phyloP scores from a whole-genome alignment of 2,888 invertebrate species.

The Drosophila pseudotakahashii region DNA sequence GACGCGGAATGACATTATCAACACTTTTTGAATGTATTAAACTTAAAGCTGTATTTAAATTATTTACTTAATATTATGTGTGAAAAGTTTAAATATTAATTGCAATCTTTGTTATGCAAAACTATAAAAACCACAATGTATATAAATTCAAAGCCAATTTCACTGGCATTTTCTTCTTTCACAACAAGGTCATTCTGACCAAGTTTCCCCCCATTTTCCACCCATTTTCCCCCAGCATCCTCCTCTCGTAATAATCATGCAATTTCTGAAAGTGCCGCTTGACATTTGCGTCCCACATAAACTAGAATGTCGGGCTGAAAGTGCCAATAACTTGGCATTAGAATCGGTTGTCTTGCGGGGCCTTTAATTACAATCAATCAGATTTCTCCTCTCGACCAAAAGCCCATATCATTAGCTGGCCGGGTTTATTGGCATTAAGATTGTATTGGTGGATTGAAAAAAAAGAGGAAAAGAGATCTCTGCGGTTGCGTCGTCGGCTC shows the following conservation, averaged over 20 bases:
- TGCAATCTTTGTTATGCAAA: too few species aligned
- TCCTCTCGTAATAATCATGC: conserved; percentile 3
- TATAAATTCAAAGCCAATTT: neutral
- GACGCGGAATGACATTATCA: neutral
- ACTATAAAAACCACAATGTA: neutral
- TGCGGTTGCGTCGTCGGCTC: conserved; percentile 17
- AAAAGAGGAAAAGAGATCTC: conserved; percentile 13
- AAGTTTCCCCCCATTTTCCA: conserved; percentile 4
- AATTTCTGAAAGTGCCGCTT: conserved; percentile 22
- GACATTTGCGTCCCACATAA: conserved; percentile 39
- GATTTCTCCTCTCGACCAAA: conserved; percentile 46
- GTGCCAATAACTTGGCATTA: conserved; percentile 49
- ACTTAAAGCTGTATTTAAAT: too few species aligned
- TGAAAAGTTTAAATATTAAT: too few species aligned
- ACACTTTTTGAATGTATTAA: neutral
- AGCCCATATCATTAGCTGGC: conserved; percentile 49
- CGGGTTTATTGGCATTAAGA: conserved; percentile 43
- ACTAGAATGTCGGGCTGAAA: conserved; percentile 43
- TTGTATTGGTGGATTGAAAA: neutral
- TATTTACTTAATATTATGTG: too few species aligned
- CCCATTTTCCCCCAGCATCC: conserved; percentile 5
- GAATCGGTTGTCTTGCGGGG: conserved; percentile 37
- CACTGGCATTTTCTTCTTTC: neutral
- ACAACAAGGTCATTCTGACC: conserved; percentile 8
- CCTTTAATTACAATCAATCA: conserved; percentile 60